phyloP scores from a whole-genome alignment of 2,113 vertebrate genomes.

The Pampusana beccarii region DNA sequence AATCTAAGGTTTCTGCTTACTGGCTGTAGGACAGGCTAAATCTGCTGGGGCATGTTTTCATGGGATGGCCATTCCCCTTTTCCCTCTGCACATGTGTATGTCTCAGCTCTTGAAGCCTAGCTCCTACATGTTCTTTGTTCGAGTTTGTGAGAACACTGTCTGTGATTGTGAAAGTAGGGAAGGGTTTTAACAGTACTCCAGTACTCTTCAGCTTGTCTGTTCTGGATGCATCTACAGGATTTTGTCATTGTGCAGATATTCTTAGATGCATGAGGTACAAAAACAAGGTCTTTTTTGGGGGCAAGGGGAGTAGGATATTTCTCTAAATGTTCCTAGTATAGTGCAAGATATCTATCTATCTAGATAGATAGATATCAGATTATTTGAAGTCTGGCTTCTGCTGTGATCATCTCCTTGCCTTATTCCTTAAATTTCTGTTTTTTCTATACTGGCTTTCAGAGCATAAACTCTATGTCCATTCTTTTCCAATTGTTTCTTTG shows the following conservation, averaged over 20 bases:
- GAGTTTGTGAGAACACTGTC: background rate
- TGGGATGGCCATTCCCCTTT: background rate
- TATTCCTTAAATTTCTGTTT: background rate
- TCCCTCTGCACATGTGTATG: accelerated
- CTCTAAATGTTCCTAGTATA: background rate
- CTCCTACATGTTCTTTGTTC: background rate
- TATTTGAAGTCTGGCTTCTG: background rate
- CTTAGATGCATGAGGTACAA: background rate
- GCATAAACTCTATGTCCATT: background rate
- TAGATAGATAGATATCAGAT: background rate
- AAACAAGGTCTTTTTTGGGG: background rate
- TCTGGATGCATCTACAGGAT: background rate
- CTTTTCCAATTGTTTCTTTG: background rate
- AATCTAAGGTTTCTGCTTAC: conserved; percentile 9
- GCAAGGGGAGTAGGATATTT: background rate
- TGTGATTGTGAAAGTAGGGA: background rate
- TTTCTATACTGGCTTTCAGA: background rate
- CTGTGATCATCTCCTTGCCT: background rate
- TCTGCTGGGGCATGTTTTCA: background rate
- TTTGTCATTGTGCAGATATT: background rate
- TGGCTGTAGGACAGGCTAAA: background rate
- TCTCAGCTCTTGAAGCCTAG: background rate
- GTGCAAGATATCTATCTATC: background rate
- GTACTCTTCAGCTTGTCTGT: background rate
- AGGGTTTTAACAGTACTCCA: too few relatives aligned